These are phyloP conservation scores for Caenorhabditis angaria DNA, from an alignment of 2,888 invertebrate genomes.

Conservation along the genomic window DNA sequence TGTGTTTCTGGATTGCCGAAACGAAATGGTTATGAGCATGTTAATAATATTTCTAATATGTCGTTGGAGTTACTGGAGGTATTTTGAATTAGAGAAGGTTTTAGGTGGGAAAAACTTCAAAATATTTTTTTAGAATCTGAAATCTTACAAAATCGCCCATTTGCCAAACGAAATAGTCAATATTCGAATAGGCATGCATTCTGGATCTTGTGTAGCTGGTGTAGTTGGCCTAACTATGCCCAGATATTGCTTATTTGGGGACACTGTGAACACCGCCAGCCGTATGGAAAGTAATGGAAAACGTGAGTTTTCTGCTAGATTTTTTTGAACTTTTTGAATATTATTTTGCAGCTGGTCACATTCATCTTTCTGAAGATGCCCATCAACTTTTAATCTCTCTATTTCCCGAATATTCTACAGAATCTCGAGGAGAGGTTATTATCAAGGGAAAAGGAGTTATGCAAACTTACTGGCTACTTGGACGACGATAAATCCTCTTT, in stretches of 20 bases:
- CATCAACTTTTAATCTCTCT: constrained; percentile 38
- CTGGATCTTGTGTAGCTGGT: constrained; percentile 60
- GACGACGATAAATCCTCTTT: constrained; percentile 10
- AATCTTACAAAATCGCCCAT: constrained; percentile 62
- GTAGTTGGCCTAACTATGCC: constrained; percentile 65
- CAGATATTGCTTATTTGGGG: constrained; percentile 62
- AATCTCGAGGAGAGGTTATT: constrained; percentile 57
- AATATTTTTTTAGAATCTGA: constrained; percentile 33
- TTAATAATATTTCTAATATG: constrained; percentile 47
- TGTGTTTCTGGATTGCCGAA: constrained; percentile 51
- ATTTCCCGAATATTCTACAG: constrained; percentile 51
- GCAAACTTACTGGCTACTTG: constrained; percentile 59
- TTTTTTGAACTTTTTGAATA: neutral
- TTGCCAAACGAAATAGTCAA: constrained; percentile 62
- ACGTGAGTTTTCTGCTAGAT: constrained; percentile 20
- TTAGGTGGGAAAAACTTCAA: neutral
- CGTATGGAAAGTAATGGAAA: constrained; percentile 62
- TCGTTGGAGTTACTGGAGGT: constrained; percentile 43
- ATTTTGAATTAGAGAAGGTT: neutral
- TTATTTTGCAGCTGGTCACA: constrained; percentile 53
- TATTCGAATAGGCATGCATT: constrained; percentile 59
- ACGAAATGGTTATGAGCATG: constrained; percentile 51
- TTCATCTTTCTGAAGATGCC: constrained; percentile 54
- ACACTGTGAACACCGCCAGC: constrained; percentile 62
- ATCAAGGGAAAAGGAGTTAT: constrained; percentile 63